Conservation (phyloP, 2,797 vertebrate species). For the Lycodopsis pacificus region DNA sequence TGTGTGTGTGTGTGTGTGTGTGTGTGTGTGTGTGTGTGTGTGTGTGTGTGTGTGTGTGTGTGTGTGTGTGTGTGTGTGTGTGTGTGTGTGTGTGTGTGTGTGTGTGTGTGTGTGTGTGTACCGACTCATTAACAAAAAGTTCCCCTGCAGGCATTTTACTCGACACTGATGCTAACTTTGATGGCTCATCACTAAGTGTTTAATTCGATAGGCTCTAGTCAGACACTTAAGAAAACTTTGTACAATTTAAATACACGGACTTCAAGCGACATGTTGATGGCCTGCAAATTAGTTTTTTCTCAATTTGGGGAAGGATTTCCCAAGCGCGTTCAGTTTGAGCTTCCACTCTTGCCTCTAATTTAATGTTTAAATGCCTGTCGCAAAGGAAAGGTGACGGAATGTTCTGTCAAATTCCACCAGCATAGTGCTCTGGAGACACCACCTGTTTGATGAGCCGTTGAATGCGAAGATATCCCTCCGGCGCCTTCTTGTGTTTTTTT, state of each 20-base stretch:
- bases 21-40: background rate
- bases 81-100: background rate
- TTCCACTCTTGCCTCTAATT: conserved; percentile 60
- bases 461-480: conserved; percentile 28
- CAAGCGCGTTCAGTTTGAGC: conserved; percentile 25
- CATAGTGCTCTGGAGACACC: background rate
- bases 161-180: conserved; percentile 14
- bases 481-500: background rate
- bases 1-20: background rate
- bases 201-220: conserved; percentile 13
- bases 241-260: conserved; percentile 16
- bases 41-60: background rate
- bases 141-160: conserved; percentile 19
- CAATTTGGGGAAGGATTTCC: conserved; percentile 35
- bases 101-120: background rate
- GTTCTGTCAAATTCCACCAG: conserved; percentile 38
- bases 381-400: conserved; percentile 46
- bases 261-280: conserved; percentile 30
- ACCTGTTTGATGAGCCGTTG: conserved; percentile 37
- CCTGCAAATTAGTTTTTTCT: conserved; percentile 49
- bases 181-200: conserved; percentile 32
- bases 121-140: conserved; percentile 32
- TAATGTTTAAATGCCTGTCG: conserved; percentile 56
- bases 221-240: background rate
- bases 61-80: too few species aligned